Evolutionary conservation across 2,888 invertebrate genomes (phyloP).

Genomic region (Parnassius mnemosyne): DNA sequence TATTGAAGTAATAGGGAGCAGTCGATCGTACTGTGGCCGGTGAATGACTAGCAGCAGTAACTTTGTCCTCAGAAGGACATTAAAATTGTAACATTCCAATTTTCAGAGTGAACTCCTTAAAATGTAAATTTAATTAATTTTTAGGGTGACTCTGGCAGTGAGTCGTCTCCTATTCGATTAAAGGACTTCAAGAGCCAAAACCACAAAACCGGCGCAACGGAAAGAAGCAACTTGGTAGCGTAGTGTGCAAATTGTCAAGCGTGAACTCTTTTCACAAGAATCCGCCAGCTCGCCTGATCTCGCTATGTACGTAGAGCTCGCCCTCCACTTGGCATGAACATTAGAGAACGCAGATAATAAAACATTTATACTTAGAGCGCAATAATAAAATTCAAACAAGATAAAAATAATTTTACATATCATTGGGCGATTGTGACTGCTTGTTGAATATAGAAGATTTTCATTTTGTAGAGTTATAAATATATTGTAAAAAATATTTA

Average conservation of each 20-base stretch:
- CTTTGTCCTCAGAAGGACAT: too few species aligned
- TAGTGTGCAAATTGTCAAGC: constrained; percentile 40
- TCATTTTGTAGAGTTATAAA: constrained; percentile 72
- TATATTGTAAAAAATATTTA: constrained; percentile 66
- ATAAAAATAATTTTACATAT: constrained; percentile 77
- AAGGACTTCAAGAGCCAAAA: constrained; percentile 75
- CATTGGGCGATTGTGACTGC: constrained; percentile 82
- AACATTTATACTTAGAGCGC: constrained; percentile 60
- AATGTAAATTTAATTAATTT: constrained; percentile 27
- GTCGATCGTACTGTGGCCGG: too few species aligned
- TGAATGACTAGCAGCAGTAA: too few species aligned
- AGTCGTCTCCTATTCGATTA: constrained; percentile 82
- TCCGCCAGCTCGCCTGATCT: constrained; percentile 25
- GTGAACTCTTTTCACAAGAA: constrained; percentile 30
- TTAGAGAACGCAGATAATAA: constrained; percentile 29
- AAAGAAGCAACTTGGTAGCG: constrained; percentile 65
- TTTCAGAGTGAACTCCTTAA: neutral
- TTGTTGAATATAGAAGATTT: constrained; percentile 71
- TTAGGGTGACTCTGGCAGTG: constrained; percentile 84
- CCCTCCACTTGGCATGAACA: constrained; percentile 14
- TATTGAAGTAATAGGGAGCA: too few species aligned
- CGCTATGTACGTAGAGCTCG: constrained; percentile 13
- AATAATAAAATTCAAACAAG: constrained; percentile 53
- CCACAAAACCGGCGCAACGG: constrained; percentile 60
- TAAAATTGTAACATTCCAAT: too few species aligned